phyloP scores from a whole-genome alignment of 1,140 invertebrate species.

The Aradophagus sp. region DNA sequence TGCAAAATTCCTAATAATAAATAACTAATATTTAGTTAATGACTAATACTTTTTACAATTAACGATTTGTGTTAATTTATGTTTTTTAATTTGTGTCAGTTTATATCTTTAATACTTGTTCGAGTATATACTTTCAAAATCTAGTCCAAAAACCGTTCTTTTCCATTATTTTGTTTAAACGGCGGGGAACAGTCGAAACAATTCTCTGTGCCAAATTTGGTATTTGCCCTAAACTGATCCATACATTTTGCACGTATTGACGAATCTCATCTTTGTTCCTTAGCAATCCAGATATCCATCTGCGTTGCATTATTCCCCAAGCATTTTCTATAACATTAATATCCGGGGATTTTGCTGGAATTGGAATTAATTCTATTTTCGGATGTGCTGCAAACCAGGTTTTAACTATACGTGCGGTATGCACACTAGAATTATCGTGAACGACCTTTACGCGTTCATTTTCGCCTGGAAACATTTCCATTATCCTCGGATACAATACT shows the following conservation, averaged over 20 bases:
- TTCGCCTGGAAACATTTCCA: slow-evolving; percentile 1
- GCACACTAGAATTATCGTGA: slow-evolving; percentile 7
- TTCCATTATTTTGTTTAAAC: neutral
- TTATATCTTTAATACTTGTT: too few species aligned
- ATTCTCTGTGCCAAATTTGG: neutral
- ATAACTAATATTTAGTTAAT: too few species aligned
- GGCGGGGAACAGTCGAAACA: neutral
- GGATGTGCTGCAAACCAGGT: neutral
- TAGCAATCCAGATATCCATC: slow-evolving; percentile 3
- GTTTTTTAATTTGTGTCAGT: too few species aligned
- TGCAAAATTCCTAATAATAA: too few species aligned
- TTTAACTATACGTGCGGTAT: slow-evolving; percentile 2
- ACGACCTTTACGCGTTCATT: neutral
- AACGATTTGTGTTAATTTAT: too few species aligned
- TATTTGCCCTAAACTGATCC: neutral
- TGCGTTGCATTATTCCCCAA: slow-evolving; percentile 10
- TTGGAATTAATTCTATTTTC: neutral
- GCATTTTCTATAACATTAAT: slow-evolving; percentile 17
- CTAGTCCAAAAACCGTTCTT: slow-evolving; percentile 5
- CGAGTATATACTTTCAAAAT: too few species aligned
- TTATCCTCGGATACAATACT: neutral
- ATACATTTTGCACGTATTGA: neutral
- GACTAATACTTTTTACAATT: too few species aligned
- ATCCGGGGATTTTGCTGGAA: slow-evolving; percentile 11
- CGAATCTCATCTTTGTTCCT: neutral